Base-by-base conservation (phyloP, 1,140 invertebrate genomes). In the Stenopsyche tienmushanensis region DNA sequence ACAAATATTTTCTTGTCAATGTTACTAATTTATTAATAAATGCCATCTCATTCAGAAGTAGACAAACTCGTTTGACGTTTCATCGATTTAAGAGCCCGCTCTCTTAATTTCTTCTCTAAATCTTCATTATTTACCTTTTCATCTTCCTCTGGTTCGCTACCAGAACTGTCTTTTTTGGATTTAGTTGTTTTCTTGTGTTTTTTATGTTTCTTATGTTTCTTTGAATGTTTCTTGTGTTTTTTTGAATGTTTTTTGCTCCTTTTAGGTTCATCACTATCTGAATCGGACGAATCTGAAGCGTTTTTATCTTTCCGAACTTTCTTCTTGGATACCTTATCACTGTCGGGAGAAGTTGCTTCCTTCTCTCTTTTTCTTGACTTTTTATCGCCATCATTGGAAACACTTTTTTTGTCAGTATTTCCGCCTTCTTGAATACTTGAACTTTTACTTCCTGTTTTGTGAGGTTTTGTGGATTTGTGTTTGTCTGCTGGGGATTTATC, bases 91-190 rank as follows among this genome's bases (percentile, higher is more conserved):
- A 95, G 78, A 26, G 92, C 93, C 71, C 91, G 87, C 76, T 94
- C 92, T n/a, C 93, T 83, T 66, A 95, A 81, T 77, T 90, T 91
- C 73, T 90, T 91, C 74, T 94, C 92, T 58, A 92, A 79, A 79
- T 93, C 91, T 72, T 94, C 92, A 72, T 86, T 87, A 17, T 85
- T 86, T 44, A 89, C 84, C 73, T 86, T 90, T 15, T 82, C 82
- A 71, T 87, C 86, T 5, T 86, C 80, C 72, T 89, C 88, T 54
- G 83, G 84, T 15, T 85, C 85, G 69, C 83, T 85, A 55, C 85
- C 85, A 1, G 85, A 86, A 29, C 84, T 87, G 67, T 84, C 84
- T 44, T 85, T 84, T 76, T 87, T 83, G 75, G 85, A 84, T 74
- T 86, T 87, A 25, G 80, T 84, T 63, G 78, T 72, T 70, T 83